phyloP scores from a whole-genome alignment of 2,888 invertebrate species.

The Altica lythri region DNA sequence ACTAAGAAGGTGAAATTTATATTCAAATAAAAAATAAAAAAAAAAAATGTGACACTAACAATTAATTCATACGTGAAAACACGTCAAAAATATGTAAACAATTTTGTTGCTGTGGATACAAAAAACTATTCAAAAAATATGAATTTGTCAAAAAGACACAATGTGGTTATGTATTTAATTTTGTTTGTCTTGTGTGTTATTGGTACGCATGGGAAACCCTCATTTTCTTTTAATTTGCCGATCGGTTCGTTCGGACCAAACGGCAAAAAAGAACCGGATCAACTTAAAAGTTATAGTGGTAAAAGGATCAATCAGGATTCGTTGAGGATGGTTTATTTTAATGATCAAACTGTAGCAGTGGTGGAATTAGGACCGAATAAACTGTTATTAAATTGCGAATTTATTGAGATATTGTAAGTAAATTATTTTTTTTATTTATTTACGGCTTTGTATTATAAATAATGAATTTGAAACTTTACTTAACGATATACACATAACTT shows the following conservation, averaged over 20 bases:
- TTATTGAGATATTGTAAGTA: constrained; percentile 88
- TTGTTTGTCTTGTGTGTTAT: constrained; percentile 44
- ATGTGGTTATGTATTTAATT: constrained; percentile 42
- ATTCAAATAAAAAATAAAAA: too few species aligned
- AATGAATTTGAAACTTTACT: too few species aligned
- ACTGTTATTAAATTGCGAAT: constrained; percentile 74
- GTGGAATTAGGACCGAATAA: constrained; percentile 76
- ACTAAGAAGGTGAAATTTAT: constrained; percentile 9
- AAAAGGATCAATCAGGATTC: constrained; percentile 69
- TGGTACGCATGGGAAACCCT: constrained; percentile 49
- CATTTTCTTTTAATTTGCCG: constrained; percentile 48
- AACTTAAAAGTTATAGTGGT: constrained; percentile 68
- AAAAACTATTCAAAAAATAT: constrained; percentile 25
- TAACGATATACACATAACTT: too few species aligned
- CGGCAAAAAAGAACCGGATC: constrained; percentile 32
- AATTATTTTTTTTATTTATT: not conserved
- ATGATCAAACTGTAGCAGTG: constrained; percentile 83
- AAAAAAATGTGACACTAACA: constrained; percentile 17
- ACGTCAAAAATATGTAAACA: constrained; percentile 14
- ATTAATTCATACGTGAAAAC: not conserved
- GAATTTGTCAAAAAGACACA: constrained; percentile 32
- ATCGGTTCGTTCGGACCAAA: constrained; percentile 43
- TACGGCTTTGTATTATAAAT: too few species aligned
- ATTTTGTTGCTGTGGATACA: constrained; percentile 18
- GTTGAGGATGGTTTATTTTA: constrained; percentile 74